Conservation (phyloP, 2,113 vertebrate species). For the Silurus asotus region DNA sequence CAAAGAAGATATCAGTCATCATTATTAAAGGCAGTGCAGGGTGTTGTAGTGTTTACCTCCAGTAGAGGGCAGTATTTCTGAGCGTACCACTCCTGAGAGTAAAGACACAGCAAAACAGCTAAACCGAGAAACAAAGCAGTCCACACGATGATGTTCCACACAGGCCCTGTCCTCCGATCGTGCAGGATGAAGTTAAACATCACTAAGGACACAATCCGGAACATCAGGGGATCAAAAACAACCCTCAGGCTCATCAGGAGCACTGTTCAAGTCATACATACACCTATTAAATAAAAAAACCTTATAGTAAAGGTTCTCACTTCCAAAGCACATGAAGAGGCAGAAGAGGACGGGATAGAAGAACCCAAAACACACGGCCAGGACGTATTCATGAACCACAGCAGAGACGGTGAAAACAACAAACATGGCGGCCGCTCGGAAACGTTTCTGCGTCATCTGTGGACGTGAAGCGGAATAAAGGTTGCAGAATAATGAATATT, state of each 20-base stretch:
- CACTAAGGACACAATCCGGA: constrained; percentile 68
- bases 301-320: constrained; percentile 72
- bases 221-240: not conserved
- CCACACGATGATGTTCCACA: constrained; percentile 98
- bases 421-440: constrained; percentile 75
- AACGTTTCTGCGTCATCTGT: constrained; percentile 84
- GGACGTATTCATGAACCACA: constrained; percentile 80
- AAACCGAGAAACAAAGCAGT: constrained; percentile 88
- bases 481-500: constrained; percentile 57
- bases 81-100: constrained; percentile 97
- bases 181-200: constrained; percentile 94
- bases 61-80: constrained; percentile 84
- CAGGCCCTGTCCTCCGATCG: constrained; percentile 86
- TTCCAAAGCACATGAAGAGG: constrained; percentile 91
- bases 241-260: not conserved
- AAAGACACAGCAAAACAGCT: constrained; percentile 88
- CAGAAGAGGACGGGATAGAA: constrained; percentile 87
- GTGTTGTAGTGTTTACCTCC: constrained; percentile 75
- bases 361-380: constrained; percentile 80
- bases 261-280: not conserved
- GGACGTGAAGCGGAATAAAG: constrained; percentile 34
- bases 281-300: not conserved
- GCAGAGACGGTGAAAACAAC: constrained; percentile 82
- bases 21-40: not conserved
- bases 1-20: not conserved